Percentiles rank a stretch among this genome's conserved stretches.
These are phyloP conservation scores for Orthosia incerta DNA, from an alignment of 2,888 invertebrate genomes.

Conservation along the genomic window DNA sequence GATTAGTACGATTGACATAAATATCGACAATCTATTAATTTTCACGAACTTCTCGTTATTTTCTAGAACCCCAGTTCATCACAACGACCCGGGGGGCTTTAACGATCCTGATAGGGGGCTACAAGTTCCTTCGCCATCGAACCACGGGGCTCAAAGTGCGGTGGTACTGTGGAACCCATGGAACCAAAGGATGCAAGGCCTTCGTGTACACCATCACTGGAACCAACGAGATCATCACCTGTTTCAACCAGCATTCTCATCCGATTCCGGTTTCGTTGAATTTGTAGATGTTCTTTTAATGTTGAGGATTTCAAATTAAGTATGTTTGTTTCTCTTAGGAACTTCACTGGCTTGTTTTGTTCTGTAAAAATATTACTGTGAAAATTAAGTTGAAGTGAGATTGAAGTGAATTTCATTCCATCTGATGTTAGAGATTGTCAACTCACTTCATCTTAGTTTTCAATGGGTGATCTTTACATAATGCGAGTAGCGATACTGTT, in stretches of 20 bases:
- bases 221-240: slow-evolving; percentile 53
- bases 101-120: slow-evolving; percentile 25
- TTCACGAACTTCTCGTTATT: neutral
- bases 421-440: neutral
- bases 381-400: neutral
- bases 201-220: slow-evolving; percentile 53
- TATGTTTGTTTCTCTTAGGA: neutral
- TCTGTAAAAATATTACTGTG: neutral
- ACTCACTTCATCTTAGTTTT: neutral
- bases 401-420: neutral
- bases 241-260: slow-evolving; percentile 64
- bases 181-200: slow-evolving; percentile 63
- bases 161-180: slow-evolving; percentile 66
- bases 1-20: too few relatives aligned
- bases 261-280: slow-evolving; percentile 30
- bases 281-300: slow-evolving; percentile 1
- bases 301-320: neutral
- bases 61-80: slow-evolving; percentile 26
- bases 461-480: too few relatives aligned
- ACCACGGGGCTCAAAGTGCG: slow-evolving; percentile 34
- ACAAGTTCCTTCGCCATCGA: slow-evolving; percentile 36
- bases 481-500: too few relatives aligned
- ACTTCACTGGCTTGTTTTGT: neutral
- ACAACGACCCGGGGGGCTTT: slow-evolving; percentile 40
- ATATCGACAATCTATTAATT: neutral